Conservation (phyloP, 2,113 vertebrate genomes). For the Bungarus multicinctus region DNA sequence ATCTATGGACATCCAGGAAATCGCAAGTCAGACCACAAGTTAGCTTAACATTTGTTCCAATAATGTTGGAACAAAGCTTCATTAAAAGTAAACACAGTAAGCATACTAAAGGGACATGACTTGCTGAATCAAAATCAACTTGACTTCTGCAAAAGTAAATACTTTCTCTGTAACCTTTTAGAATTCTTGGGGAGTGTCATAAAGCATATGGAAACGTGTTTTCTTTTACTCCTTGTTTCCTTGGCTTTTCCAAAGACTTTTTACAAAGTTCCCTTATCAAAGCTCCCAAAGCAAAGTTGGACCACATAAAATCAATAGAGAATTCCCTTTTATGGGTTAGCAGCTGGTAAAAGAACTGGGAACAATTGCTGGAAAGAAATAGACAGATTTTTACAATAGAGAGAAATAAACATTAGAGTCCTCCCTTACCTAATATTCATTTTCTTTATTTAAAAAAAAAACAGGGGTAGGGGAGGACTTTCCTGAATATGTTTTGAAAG, state of each 20-base stretch:
- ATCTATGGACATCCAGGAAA: not conserved
- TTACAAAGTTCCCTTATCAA: not conserved
- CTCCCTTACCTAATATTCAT: not conserved
- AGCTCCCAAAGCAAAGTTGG: not conserved
- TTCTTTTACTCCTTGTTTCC: not conserved
- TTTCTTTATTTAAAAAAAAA: not conserved
- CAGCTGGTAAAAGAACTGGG: not conserved
- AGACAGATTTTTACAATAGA: not conserved
- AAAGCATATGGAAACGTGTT: not conserved
- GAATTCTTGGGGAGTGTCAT: not conserved
- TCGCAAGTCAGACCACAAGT: not conserved
- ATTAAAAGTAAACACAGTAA: not conserved
- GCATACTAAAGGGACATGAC: not conserved
- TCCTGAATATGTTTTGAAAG: not conserved
- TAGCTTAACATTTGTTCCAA: not conserved
- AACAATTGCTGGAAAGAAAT: not conserved
- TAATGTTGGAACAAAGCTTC: not conserved
- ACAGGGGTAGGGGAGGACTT: not conserved
- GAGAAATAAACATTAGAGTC: not conserved
- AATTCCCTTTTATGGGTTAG: not conserved
- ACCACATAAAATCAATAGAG: not conserved
- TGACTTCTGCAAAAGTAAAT: not conserved
- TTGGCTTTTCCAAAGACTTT: not conserved
- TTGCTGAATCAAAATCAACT: not conserved
- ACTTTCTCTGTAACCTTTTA: not conserved